Conservation (phyloP, 2,113 vertebrate species). For the Pelobates fuscus region DNA sequence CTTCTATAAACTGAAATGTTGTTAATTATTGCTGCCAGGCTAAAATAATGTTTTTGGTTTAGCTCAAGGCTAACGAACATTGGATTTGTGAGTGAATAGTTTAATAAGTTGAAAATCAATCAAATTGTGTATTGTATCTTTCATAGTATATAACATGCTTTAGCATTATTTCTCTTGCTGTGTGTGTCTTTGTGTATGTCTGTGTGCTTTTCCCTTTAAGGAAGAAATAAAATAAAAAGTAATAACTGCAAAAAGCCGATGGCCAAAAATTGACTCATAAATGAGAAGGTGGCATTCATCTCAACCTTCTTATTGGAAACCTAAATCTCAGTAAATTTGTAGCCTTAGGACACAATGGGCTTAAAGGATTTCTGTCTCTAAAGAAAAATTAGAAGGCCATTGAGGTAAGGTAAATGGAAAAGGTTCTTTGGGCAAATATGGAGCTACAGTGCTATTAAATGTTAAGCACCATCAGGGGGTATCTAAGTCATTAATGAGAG, state of each 20-base stretch:
- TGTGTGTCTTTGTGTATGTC: neutral
- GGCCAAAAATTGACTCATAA: conserved; percentile 94
- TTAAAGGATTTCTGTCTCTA: conserved; percentile 98
- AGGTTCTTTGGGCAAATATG: conserved; percentile 87
- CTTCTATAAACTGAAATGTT: neutral
- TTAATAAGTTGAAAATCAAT: conserved; percentile 10
- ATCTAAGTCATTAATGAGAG: conserved; percentile 84
- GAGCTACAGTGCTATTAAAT: conserved; percentile 86
- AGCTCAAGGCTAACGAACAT: conserved; percentile 46
- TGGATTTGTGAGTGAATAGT: conserved; percentile 22
- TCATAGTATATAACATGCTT: conserved; percentile 18
- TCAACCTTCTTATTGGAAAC: conserved; percentile 90
- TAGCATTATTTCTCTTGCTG: conserved; percentile 30
- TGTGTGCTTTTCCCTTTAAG: conserved; percentile 58
- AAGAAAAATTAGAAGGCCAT: conserved; percentile 96
- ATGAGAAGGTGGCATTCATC: conserved; percentile 94
- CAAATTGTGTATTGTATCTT: neutral
- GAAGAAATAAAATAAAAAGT: conserved; percentile 79
- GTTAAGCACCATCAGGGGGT: conserved; percentile 85
- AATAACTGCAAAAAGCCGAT: conserved; percentile 82
- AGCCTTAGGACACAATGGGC: conserved; percentile 92
- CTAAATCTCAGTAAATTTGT: conserved; percentile 97
- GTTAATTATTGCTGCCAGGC: neutral
- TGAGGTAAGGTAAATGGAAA: conserved; percentile 94
- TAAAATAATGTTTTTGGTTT: neutral